Evolutionary conservation across 2,888 invertebrate genomes (phyloP), one percentile per base, ranked within the genome.

Genomic region (Ligdia adustata): DNA sequence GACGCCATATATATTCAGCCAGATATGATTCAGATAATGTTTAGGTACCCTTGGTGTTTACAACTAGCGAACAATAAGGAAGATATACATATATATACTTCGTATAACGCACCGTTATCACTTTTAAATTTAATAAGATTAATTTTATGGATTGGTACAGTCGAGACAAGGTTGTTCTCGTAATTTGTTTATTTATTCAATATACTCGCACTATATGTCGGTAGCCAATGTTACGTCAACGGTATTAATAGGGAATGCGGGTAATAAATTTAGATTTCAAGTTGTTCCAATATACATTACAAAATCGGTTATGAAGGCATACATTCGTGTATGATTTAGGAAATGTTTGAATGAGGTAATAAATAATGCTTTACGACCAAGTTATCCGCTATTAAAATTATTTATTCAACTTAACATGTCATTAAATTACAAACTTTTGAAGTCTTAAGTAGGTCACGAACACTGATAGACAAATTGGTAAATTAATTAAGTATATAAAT

Each of bases 61-160:
- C 32, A 41, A 33, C 28, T 31, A 16, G 37, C 41, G 29, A 45
- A 45, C 34, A 46, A 42, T 38, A 38, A 42, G 38, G 42, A 42
- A 46, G 34, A 42, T 34, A 35, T 33, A 15, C 16, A 11, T 18
- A 7, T 15, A 20, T 31, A 11, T 9, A 13, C 9, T 40, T 33
- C 13, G n/a, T 12, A 42, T 27, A 22, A 6, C 14, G 14, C n/a
- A n/a, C 11, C 6, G 29, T 40, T 47, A 47, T 41, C 27, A 16
- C 3, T 9, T n/a, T 31, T 32, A 31, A 24, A 20, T 41, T 28
- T 28, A 22, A 32, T 37, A 32, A 26, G 26, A 41, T 41, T 26
- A 26, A 9, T 33, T 38, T 16, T 35, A 33, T 12, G 13, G 16
- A 26, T 41, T 31, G 33, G n/a, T 15, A 9, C 4, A 18, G 18